Evolutionary conservation across 2,797 vertebrate species (phyloP), one percentile per base, ranked within the genome.

Genomic region (Hemitrygon akajei): DNA sequence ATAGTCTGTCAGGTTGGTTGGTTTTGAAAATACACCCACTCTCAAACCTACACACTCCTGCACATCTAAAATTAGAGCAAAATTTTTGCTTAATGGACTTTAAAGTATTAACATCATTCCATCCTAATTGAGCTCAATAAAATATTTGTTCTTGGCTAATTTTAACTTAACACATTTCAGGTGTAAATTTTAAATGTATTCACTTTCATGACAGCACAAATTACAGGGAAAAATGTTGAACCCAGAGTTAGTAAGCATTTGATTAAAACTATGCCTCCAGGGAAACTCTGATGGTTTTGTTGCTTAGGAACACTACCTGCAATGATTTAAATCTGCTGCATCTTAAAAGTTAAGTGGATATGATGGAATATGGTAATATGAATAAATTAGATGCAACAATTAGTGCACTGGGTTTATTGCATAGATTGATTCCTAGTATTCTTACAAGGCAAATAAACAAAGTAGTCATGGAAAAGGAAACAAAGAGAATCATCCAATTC

Each of bases 171-270:
- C n/a, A 3, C 14, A 89, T 37, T 89, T 69, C 60, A 89, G 60
- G 37, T 89, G 30, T 89, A 37, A 89, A 69, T 89, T 60, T 60
- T 86, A 60, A 30, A n/a, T 86, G 56, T 60, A 27, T 86, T 66
- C 86, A 69, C 60, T 89, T 87, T 69, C 60, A 66, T 69, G 60
- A 37, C 86, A 87, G 86, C 66, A 37, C 86, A 89, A 89, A 89
- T 89, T 89, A 89, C n/a, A 11, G n/a, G 60, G 60, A 89, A 30
- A 89, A 34, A 20, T 37, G 86, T 20, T 66, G 86, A 69, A 69
- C 60, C 60, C 60, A 34, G 86, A 66, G n/a, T 89, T 69, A 89
- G 34, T 89, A 89, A 37, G 86, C 86, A 89, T 34, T 22, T 89
- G 60, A 89, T 66, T 89, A 66, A 69, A 89, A 34, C 7, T 66